These are phyloP conservation scores for Peromyscus californicus DNA, from an alignment of 2,113 vertebrate genomes.

Conservation along the genomic window DNA sequence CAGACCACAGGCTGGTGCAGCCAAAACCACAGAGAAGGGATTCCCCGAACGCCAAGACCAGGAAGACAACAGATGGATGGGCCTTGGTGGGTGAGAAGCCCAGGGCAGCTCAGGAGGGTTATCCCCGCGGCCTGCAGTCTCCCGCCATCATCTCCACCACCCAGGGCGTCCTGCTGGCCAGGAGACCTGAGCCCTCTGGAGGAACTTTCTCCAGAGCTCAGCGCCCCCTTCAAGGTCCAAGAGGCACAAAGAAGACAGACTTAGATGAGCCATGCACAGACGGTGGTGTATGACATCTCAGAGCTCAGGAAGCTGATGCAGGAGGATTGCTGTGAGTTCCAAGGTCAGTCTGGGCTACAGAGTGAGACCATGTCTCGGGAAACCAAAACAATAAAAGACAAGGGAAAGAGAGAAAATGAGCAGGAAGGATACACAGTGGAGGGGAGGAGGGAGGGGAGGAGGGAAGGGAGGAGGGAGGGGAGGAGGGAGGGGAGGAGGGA, in stretches of 20 bases:
- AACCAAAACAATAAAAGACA: background rate
- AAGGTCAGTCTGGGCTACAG: background rate
- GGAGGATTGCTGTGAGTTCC: background rate
- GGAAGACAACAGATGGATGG: background rate
- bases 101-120: background rate
- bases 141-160: background rate
- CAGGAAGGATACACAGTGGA: background rate
- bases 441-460: background rate
- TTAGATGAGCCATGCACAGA: no score
- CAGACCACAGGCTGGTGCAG: background rate
- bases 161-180: background rate
- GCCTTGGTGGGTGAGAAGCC: background rate
- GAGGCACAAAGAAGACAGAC: background rate
- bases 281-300: fast-evolving
- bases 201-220: background rate
- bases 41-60: background rate
- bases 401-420: background rate
- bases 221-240: background rate
- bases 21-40: background rate
- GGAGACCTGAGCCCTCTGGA: background rate
- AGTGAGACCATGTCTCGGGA: background rate
- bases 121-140: background rate
- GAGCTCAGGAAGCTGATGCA: background rate
- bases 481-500: background rate
- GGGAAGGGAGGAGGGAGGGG: no score